phyloP scores from a whole-genome alignment of 2,113 vertebrate genomes.

The Semnopithecus entellus region DNA sequence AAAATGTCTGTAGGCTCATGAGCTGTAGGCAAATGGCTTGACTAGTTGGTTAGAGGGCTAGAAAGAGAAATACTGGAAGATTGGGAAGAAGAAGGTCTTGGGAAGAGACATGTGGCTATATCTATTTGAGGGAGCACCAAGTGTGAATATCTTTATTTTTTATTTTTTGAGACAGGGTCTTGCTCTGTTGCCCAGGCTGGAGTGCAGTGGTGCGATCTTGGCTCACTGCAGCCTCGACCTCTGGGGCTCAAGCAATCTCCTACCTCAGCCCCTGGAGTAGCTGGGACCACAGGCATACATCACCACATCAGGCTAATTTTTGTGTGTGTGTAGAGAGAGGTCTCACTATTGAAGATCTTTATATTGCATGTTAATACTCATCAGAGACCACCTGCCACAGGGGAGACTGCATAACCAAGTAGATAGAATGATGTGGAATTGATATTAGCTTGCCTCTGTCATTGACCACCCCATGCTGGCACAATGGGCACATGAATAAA shows the following conservation, averaged over 20 bases:
- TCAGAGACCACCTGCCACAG: neutral
- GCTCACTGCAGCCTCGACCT: no score
- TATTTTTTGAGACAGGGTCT: no score
- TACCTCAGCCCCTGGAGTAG: no score
- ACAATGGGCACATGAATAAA: neutral
- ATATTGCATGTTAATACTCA: neutral
- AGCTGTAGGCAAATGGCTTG: neutral
- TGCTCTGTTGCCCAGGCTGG: no score
- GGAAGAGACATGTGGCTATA: neutral
- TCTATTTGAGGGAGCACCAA: neutral
- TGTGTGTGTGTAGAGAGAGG: no score
- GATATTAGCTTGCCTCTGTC: neutral
- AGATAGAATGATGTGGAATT: neutral
- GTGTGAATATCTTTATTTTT: neutral
- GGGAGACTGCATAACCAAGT: neutral
- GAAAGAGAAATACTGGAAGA: neutral
- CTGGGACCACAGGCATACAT: no score
- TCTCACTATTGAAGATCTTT: neutral
- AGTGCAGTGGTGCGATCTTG: no score
- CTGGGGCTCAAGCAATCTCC: no score
- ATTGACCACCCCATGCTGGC: neutral
- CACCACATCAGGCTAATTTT: no score
- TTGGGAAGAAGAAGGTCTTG: neutral
- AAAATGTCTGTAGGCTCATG: neutral
- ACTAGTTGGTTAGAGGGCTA: neutral